Evolutionary conservation across 30 jellyfish, hydroid and myxozoan species (phyloP), one percentile per base, ranked within the genome.

Genomic region (Turritopsis dohrnii): DNA sequence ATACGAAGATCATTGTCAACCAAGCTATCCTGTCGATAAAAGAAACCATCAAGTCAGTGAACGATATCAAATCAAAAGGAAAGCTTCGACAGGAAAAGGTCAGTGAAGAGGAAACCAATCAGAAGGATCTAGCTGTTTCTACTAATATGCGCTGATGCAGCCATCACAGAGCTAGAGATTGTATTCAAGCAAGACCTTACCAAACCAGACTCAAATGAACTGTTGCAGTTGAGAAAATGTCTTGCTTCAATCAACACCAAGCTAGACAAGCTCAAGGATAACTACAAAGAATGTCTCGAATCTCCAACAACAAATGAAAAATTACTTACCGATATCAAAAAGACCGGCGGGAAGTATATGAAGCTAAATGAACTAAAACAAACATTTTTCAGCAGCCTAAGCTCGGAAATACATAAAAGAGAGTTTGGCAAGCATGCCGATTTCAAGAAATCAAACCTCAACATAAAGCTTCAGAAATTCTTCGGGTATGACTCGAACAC

Each of bases 381-480:
- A 54, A 54, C 72, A 54, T 54, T 54, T n/a, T 17, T 54, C 72
- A 54, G 72, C 72, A 54, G n/a, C 72, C n/a, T 54, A 54, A 54
- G 72, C n/a, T 54, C 72, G 72, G 72, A 21, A 21, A 54, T 54
- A 54, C 72, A 21, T 54, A 54, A 54, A 26, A 16, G 84, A 21
- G 84, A 75, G 21, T 27, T 26, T 19, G 21, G 21, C 9, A 75
- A 75, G 29, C 84, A 75, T 21, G 52, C 28, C 17, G 66, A 9
- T 29, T 13, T 75, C 74, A 75, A 52, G 28, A 52, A 75, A 75
- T 75, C 84, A 29, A 75, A 75, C 20, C 84, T 75, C 52, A 75
- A 75, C 84, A 75, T 75, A 21, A 75, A 52, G 29, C 84, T 75
- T 23, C 20, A 75, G 52, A 75, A 75, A 69, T 75, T 75, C 52